Evolutionary conservation across 2,113 vertebrate genomes (phyloP).

Genomic region (Notothenia coriiceps): DNA sequence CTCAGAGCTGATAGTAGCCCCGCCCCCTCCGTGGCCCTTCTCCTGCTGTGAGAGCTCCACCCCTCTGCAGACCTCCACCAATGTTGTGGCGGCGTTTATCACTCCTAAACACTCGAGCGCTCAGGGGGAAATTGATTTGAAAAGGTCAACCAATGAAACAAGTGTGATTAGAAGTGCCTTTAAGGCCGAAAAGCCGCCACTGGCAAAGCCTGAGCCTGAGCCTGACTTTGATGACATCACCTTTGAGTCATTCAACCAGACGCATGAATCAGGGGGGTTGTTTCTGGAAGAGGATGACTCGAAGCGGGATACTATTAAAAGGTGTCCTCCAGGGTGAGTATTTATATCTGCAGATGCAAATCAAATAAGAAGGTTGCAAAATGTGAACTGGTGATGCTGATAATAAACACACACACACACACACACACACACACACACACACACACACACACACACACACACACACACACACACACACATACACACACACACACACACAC

Average conservation of each 20-base stretch:
- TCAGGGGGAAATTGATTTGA: conserved; percentile 31
- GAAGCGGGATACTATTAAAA: conserved; percentile 77
- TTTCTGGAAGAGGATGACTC: conserved; percentile 73
- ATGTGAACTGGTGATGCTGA: conserved; percentile 25
- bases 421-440: too few relatives aligned
- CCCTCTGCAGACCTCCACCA: conserved; percentile 63
- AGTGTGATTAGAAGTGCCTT: background rate
- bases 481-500: too few relatives aligned
- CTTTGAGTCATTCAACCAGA: conserved; percentile 52
- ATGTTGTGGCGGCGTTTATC: conserved; percentile 70
- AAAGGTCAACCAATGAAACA: conserved; percentile 29
- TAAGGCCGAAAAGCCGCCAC: conserved; percentile 39
- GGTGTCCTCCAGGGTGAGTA: conserved; percentile 74
- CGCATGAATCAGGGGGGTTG: conserved; percentile 56
- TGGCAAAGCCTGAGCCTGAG: conserved; percentile 58
- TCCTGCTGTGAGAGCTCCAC: conserved; percentile 62
- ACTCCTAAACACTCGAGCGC: conserved; percentile 55
- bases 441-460: background rate
- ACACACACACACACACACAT: conserved; percentile 14
- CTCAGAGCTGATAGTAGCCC: conserved; percentile 76
- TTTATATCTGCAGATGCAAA: conserved; percentile 9
- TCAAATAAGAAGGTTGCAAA: conserved; percentile 1
- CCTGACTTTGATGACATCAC: conserved; percentile 55
- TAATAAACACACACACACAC: conserved; percentile 5
- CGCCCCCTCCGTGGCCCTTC: conserved; percentile 82